phyloP scores from a whole-genome alignment of 1,140 invertebrate genomes.

The Philopotamus ludificatus region DNA sequence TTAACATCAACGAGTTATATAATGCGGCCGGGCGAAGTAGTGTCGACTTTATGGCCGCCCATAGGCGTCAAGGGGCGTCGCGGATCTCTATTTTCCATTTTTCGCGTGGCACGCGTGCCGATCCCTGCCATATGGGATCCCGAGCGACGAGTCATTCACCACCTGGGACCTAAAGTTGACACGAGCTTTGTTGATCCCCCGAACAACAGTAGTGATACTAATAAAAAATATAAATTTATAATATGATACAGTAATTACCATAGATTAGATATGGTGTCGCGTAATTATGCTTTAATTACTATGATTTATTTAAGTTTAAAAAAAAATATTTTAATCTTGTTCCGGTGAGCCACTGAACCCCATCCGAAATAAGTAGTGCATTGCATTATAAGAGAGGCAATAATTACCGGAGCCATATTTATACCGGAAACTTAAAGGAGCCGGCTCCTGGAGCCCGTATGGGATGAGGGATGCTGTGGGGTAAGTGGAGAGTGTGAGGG shows the following conservation, averaged over 20 bases:
- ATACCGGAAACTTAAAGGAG: conserved; percentile 43
- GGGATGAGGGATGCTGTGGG: not conserved
- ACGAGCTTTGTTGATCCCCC: too few relatives aligned
- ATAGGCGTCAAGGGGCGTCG: not conserved
- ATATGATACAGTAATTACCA: too few relatives aligned
- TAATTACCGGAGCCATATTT: conserved; percentile 43
- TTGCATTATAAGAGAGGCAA: conserved; percentile 43
- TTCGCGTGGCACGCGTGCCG: too few relatives aligned
- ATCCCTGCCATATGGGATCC: too few relatives aligned
- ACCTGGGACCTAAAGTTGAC: too few relatives aligned
- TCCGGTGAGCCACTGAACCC: conserved; percentile 16
- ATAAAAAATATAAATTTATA: too few relatives aligned
- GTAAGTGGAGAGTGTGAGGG: conserved; percentile 3
- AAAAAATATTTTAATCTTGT: not conserved
- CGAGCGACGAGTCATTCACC: too few relatives aligned
- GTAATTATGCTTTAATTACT: too few relatives aligned
- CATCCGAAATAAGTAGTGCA: conserved; percentile 36
- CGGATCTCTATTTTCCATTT: too few relatives aligned
- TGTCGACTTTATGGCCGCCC: conserved; percentile 34
- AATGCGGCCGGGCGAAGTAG: conserved; percentile 35
- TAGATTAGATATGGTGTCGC: too few relatives aligned
- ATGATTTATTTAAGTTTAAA: not conserved
- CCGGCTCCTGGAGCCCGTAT: conserved; percentile 1
- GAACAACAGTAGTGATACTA: too few relatives aligned
- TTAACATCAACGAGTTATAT: conserved; percentile 43